phyloP scores from a whole-genome alignment of 2,888 invertebrate genomes.

The Latrodectus hesperus region DNA sequence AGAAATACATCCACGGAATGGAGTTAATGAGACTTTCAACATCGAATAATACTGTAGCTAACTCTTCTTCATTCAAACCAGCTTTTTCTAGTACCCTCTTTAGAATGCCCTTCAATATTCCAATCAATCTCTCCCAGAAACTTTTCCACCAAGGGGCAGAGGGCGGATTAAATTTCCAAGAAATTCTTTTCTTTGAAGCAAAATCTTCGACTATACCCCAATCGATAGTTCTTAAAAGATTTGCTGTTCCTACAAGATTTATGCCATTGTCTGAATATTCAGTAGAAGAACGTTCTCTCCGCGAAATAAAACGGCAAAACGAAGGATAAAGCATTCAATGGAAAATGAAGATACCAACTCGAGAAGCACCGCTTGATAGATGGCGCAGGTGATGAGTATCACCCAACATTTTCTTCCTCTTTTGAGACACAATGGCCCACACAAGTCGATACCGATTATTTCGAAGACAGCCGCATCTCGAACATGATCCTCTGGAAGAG shows the following conservation, averaged over 20 bases:
- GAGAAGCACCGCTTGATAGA: constrained; percentile 74
- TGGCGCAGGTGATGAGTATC: constrained; percentile 74
- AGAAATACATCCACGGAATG: background rate
- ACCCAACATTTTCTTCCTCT: constrained; percentile 73
- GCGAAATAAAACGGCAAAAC: background rate
- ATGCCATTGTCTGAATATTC: background rate
- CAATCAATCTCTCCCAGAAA: background rate
- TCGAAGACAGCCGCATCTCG: constrained; percentile 72
- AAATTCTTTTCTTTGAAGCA: no score
- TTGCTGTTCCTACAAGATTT: background rate
- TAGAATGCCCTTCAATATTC: background rate
- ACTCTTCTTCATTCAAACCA: constrained; percentile 1
- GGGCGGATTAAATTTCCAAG: no score
- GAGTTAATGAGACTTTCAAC: constrained; percentile 10
- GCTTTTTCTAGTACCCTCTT: background rate
- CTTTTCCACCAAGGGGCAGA: background rate
- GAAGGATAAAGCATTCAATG: background rate
- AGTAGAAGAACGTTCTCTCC: background rate
- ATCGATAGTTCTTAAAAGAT: background rate
- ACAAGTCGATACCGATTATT: constrained; percentile 73
- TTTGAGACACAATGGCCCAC: constrained; percentile 73
- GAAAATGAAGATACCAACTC: constrained; percentile 72
- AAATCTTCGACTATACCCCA: background rate
- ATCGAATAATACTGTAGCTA: constrained; percentile 7
- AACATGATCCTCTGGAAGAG: constrained; percentile 68